A percentile compares a stretch with the other conserved stretches of the same genome.
Conservation (phyloP, 2,113 vertebrate species). For the Cebidichthys violaceus region DNA sequence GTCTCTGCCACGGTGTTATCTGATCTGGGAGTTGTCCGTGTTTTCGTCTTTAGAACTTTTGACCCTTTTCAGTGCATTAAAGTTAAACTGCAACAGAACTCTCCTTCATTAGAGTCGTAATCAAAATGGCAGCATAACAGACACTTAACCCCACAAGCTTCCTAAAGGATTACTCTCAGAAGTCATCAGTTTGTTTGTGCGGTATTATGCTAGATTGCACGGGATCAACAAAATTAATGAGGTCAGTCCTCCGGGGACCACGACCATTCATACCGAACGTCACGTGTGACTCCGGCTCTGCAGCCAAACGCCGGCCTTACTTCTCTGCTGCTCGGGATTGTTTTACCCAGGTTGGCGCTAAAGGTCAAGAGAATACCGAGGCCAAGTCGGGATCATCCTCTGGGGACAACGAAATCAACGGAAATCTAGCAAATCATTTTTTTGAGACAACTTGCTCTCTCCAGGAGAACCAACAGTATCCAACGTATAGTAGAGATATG, state of each 20-base stretch:
- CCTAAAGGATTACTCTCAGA: background rate
- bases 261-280: background rate
- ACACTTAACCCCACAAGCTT: background rate
- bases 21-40: too few species aligned
- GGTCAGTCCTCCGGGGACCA: background rate
- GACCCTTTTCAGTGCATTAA: too few species aligned
- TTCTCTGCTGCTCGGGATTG: too few species aligned
- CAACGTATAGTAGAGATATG: too few species aligned
- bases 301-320: background rate
- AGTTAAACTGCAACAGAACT: too few species aligned
- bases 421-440: background rate
- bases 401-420: background rate
- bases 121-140: too few species aligned
- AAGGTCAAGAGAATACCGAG: background rate
- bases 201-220: background rate
- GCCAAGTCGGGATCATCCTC: background rate
- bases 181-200: background rate
- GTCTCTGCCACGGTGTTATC: too few species aligned
- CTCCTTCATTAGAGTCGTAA: too few species aligned
- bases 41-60: too few species aligned
- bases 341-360: background rate
- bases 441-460: too few species aligned
- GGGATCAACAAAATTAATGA: background rate
- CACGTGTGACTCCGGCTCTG: background rate
- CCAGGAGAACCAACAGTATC: too few species aligned